Evolutionary conservation across 2,113 vertebrate species (phyloP).

Genomic region (Entosphenus tridentatus): DNA sequence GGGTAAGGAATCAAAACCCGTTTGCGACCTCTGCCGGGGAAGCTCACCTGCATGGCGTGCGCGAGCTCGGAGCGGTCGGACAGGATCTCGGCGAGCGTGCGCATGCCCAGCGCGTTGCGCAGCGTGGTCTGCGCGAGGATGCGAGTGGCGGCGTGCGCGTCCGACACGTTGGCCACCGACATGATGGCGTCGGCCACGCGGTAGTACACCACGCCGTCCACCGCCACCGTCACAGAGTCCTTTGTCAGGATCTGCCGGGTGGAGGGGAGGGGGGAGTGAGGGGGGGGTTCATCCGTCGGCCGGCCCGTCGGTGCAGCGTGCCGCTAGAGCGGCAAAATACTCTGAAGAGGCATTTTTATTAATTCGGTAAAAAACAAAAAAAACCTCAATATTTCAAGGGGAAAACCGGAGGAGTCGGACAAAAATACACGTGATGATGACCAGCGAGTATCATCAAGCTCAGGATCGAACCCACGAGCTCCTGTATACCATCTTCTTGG

Average conservation of each 20-base stretch:
- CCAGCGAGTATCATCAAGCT: too few relatives aligned
- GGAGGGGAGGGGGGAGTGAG: neutral
- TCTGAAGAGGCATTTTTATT: neutral
- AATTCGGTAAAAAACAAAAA: neutral
- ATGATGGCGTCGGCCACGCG: neutral
- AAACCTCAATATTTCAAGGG: too few relatives aligned
- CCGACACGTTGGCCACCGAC: neutral
- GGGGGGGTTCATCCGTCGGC: neutral
- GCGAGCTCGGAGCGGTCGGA: neutral
- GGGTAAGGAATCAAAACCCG: too few relatives aligned
- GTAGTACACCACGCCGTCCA: slow-evolving; percentile 4
- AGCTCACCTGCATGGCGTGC: neutral
- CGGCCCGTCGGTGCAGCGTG: neutral
- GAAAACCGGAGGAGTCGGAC: too few relatives aligned
- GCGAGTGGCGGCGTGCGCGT: neutral
- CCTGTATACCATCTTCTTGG: too few relatives aligned
- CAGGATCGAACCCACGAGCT: too few relatives aligned
- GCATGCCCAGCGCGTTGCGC: neutral
- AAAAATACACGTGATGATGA: too few relatives aligned
- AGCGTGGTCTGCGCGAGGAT: slow-evolving; percentile 1
- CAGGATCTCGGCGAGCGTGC: neutral
- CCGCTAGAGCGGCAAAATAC: neutral
- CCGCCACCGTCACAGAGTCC: neutral
- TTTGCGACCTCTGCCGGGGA: too few relatives aligned
- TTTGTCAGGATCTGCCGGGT: neutral